These are phyloP conservation scores for Actinopyga echinites DNA, from an alignment of 53 echinoderm and acorn worm genomes.

Conservation along the genomic window DNA sequence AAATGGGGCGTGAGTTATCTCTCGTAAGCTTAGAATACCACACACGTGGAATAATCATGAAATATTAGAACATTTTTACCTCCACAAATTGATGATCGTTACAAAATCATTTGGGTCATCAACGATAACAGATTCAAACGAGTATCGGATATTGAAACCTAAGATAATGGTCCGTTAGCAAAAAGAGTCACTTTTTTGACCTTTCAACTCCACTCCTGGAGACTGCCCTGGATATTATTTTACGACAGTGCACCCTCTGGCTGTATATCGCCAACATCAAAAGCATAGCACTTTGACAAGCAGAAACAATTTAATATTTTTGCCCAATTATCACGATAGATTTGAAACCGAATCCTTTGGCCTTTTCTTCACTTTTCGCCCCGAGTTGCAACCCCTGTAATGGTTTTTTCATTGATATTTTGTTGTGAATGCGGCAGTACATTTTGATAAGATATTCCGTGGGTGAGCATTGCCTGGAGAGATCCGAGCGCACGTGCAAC, in stretches of 20 bases:
- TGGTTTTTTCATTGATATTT: slow-evolving; percentile 20
- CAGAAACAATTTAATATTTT: slow-evolving; percentile 37
- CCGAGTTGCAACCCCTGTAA: background rate
- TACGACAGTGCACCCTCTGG: slow-evolving; percentile 10
- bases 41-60: slow-evolving; percentile 1
- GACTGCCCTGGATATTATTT: background rate
- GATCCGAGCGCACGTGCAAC: background rate
- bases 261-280: slow-evolving; percentile 17
- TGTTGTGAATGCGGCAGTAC: background rate
- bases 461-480: slow-evolving; percentile 12
- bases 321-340: slow-evolving; percentile 32
- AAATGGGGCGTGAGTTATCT: slow-evolving; percentile 35
- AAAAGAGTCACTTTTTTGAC: background rate
- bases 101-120: slow-evolving; percentile 31
- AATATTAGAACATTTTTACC: slow-evolving; percentile 17
- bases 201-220: background rate
- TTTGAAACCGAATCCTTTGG: slow-evolving; percentile 16
- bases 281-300: background rate
- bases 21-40: slow-evolving; percentile 1
- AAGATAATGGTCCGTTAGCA: background rate
- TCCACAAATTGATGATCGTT: slow-evolving; percentile 25
- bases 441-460: slow-evolving; percentile 23
- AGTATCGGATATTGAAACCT: slow-evolving; percentile 17
- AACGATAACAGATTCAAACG: background rate
- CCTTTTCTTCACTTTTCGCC: background rate